Base-by-base conservation (phyloP, 2,888 invertebrate species). In the Cheilosia pagana region DNA sequence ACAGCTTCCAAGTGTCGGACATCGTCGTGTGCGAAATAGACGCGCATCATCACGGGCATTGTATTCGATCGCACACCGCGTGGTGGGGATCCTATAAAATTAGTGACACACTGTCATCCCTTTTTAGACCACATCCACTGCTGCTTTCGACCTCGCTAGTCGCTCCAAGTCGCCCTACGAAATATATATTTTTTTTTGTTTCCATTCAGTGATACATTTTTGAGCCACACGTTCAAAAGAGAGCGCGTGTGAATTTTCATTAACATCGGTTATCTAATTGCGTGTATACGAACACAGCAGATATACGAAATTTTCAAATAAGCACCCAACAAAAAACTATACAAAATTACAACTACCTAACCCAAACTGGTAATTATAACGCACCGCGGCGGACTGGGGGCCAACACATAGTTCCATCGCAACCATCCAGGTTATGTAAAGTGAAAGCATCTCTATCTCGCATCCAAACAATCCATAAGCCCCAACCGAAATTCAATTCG, bases 401-500 rank as follows among this genome's bases (percentile, higher is more conserved):
- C 78, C 77, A 65, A 72, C 53, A 68, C 65, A 55, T 35, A 50
- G 35, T 31, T 23, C 41, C 70, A 45, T 8, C 23, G n/a, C 43
- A 31, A 48, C 53, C 52, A 60, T 67, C 25, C 35, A 63, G 39
- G 16, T 81, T 72, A 85, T 53, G 60, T 75, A 85, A 85, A 71
- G 85, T 81, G 81, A 85, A 85, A 85, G 85, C 85, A 79, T 85
- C 85, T 85, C 85, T 75, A 85, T 79, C 74, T 63, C 39, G 35
- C 74, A 63, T 31, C 25, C 60, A 35, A 70, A 1, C n/a, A 45
- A 53, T 67, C 53, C 62, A 16, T 60, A 72, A 43, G 71, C 39
- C 55, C 12, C 28, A 19, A 48, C 23, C 45, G 35, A 62, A 79
- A 72, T 59, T 65, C 43, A 48, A 48, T 41, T 52, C 19, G 43